Percentiles rank a stretch among this genome's conserved stretches.
These are phyloP conservation scores for Ammodytes dubius DNA, from an alignment of 2,113 vertebrate species.

Conservation along the genomic window DNA sequence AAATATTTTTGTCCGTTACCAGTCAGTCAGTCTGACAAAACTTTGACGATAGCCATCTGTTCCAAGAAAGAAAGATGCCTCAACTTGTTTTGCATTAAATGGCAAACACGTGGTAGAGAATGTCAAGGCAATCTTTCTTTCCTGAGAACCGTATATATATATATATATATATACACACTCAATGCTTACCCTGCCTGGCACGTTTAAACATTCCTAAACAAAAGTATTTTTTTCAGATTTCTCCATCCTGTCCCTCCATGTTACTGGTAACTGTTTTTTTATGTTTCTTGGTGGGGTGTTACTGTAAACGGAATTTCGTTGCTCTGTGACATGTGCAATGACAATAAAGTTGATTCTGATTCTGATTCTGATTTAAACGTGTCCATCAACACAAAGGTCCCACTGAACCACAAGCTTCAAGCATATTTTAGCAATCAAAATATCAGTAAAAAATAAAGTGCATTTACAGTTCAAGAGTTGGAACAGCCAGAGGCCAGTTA, in stretches of 20 bases:
- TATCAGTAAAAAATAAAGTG: neutral
- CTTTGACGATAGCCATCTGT: conserved; percentile 29
- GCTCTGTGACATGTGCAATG: neutral
- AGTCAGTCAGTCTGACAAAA: conserved; percentile 38
- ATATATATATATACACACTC: too few relatives aligned
- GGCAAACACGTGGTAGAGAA: neutral
- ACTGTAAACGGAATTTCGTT: too few relatives aligned
- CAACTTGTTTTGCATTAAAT: neutral
- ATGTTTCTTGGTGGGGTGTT: too few relatives aligned
- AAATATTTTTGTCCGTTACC: conserved; percentile 23
- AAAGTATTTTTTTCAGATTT: neutral
- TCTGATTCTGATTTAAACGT: neutral
- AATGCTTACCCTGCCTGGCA: conserved; percentile 19
- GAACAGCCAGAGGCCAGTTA: neutral
- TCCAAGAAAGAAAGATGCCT: conserved; percentile 1
- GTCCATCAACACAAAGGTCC: neutral
- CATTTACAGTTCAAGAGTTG: neutral
- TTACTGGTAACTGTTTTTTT: too few relatives aligned
- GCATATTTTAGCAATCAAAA: neutral
- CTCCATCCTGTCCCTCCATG: too few relatives aligned
- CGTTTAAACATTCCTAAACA: conserved; percentile 36
- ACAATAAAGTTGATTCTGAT: too few relatives aligned
- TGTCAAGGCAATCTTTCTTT: neutral
- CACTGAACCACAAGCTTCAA: neutral
- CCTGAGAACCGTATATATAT: too few relatives aligned